Conservation (phyloP, 2,888 invertebrate species). For the Xestia xanthographa region DNA sequence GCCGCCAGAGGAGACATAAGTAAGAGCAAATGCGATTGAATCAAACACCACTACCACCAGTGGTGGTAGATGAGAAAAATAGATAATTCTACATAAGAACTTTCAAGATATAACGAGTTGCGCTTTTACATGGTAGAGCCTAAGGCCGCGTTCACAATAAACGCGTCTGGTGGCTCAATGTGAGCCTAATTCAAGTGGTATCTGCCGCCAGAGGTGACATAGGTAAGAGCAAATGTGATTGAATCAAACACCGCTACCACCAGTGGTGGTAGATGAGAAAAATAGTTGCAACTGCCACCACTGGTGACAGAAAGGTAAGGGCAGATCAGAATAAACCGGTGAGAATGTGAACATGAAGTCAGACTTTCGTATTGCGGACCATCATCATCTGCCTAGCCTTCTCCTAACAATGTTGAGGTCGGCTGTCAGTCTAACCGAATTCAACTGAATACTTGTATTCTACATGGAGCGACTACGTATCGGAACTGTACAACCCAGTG, state of each 20-base stretch:
- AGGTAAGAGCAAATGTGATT: too few relatives aligned
- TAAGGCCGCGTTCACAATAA: background rate
- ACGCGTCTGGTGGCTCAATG: background rate
- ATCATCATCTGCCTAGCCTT: background rate
- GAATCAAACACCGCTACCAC: too few relatives aligned
- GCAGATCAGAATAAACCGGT: background rate
- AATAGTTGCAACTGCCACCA: too few relatives aligned
- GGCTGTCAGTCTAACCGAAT: background rate
- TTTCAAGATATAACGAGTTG: background rate
- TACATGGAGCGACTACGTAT: background rate
- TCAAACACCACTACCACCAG: too few relatives aligned
- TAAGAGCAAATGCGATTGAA: too few relatives aligned
- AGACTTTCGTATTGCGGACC: background rate
- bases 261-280: too few relatives aligned
- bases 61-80: too few relatives aligned
- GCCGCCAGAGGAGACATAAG: too few relatives aligned
- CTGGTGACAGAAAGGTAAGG: too few relatives aligned
- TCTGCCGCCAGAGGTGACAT: too few relatives aligned
- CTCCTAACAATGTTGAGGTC: background rate
- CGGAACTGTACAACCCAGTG: background rate
- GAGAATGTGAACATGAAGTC: background rate
- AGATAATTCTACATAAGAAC: constrained; percentile 6
- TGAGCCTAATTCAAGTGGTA: background rate
- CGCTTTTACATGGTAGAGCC: background rate
- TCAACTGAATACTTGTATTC: background rate